Base-by-base conservation (phyloP, 2,888 invertebrate species). In the Tenthredo livida region DNA sequence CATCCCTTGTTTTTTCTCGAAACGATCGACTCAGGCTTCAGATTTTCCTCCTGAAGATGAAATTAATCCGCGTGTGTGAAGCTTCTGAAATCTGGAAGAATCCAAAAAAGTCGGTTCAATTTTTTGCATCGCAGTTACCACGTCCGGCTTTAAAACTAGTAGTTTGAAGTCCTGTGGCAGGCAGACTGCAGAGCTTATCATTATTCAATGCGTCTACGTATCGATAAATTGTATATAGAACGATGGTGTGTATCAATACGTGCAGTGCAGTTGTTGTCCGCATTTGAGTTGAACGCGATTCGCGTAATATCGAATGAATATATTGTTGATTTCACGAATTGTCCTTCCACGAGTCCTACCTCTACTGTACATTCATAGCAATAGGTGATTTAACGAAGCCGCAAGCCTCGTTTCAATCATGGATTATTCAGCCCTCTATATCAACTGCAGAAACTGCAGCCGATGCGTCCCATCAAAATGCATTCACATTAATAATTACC, bases 401-500 rank as follows among this genome's bases (percentile, higher is more conserved):
- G 9, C 70, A 65, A 86, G 88, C 90, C 89, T 89, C 90, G 89
- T 90, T 91, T 89, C 88, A 89, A 90, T 90, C 90, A 88, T 87
- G 89, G 89, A 91, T 90, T 90, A 91, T 91, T 91, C 89, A 89
- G 87, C 85, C 86, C 87, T 87, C 85, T 87, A 89, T 89, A 90
- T 61, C 61, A 43, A 54, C 40, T 61, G n/a, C 17, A 40, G 40
- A 7, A 43, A 54, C 25, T 61, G 37, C 17, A 40, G 21, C 21
- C 15, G 90, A 89, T 91, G 88, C 89, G 88, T 88, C 88, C 89
- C 88, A 91, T 91, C 90, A 90, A 90, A 89, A 89, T 89, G 88
- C 88, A 90, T 91, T 92, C 89, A 89, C 88, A 90, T 90, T 90
- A 91, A 92, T 90, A 91, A 92, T 92, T 90, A 90, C 37, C 37